Evolutionary conservation across 2,797 vertebrate genomes (phyloP).

Genomic region (Parotocinclus haroldoi): DNA sequence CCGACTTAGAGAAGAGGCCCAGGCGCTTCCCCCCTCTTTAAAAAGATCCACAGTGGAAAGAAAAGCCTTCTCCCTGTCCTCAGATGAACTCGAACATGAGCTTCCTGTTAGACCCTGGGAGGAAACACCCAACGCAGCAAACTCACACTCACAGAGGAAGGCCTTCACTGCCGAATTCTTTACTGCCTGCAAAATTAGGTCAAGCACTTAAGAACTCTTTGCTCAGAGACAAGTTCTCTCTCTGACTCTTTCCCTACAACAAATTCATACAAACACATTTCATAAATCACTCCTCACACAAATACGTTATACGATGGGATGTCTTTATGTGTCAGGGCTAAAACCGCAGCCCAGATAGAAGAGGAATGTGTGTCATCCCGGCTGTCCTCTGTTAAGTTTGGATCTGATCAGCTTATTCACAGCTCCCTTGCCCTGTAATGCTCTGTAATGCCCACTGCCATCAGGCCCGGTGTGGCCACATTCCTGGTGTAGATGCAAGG

Average conservation of each 20-base stretch:
- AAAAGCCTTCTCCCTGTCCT: constrained; percentile 82
- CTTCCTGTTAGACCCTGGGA: constrained; percentile 78
- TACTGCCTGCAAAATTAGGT: constrained; percentile 76
- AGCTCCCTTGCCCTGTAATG: constrained; percentile 9
- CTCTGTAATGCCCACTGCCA: constrained; percentile 28
- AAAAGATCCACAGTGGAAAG: constrained; percentile 82
- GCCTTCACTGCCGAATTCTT: constrained; percentile 74
- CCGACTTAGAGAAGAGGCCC: constrained; percentile 74
- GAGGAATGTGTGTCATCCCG: constrained; percentile 18
- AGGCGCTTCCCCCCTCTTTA: constrained; percentile 49
- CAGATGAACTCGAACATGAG: constrained; percentile 83
- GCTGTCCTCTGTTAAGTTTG: constrained; percentile 26
- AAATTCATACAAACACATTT: constrained; percentile 7
- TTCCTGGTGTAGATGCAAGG: constrained; percentile 12
- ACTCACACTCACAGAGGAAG: constrained; percentile 70
- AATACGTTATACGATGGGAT: constrained; percentile 20
- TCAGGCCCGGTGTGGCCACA: constrained; percentile 12
- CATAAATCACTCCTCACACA: background rate
- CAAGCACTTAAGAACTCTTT: constrained; percentile 74
- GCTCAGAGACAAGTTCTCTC: constrained; percentile 52
- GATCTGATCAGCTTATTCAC: constrained; percentile 22
- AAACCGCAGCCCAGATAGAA: constrained; percentile 24
- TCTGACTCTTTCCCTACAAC: constrained; percentile 16
- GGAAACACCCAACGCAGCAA: constrained; percentile 73
- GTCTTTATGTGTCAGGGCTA: constrained; percentile 17